Conservation (phyloP, 2,113 vertebrate species). For the Lagopus muta region DNA sequence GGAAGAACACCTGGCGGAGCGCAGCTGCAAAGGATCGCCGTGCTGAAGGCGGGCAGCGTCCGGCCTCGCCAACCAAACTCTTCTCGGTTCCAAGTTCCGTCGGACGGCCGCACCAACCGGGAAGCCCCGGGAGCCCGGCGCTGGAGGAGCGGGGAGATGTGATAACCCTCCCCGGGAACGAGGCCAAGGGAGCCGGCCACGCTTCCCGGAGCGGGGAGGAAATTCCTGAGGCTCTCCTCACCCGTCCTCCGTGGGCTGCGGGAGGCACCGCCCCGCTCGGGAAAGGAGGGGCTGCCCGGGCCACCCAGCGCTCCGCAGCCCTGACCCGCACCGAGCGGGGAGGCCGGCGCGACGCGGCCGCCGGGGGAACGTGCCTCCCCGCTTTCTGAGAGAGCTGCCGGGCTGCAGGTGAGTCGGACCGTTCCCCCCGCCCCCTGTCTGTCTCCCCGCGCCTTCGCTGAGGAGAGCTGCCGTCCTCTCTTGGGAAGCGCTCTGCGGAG, state of each 20-base stretch:
- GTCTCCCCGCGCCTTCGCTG: neutral
- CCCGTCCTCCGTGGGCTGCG: neutral
- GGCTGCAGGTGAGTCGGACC: neutral
- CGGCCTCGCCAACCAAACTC: neutral
- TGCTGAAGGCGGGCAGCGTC: neutral
- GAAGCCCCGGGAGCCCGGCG: no score
- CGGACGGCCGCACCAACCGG: rapidly evolving
- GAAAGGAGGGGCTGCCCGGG: neutral
- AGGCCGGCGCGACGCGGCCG: rapidly evolving
- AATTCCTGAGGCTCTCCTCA: neutral
- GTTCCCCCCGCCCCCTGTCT: no score
- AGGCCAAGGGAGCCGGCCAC: rapidly evolving
- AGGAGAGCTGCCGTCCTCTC: neutral
- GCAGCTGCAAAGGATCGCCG: neutral
- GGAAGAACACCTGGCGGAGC: neutral
- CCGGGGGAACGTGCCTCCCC: rapidly evolving
- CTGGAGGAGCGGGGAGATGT: no score
- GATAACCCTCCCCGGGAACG: neutral
- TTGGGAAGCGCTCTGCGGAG: neutral
- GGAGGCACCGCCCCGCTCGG: neutral
- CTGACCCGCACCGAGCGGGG: neutral
- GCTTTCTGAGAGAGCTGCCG: rapidly evolving
- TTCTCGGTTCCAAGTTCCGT: neutral
- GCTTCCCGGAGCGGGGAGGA: neutral
- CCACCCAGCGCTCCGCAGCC: neutral